phyloP scores from a whole-genome alignment of 23 tunicate species.

The Diplosoma virens region DNA sequence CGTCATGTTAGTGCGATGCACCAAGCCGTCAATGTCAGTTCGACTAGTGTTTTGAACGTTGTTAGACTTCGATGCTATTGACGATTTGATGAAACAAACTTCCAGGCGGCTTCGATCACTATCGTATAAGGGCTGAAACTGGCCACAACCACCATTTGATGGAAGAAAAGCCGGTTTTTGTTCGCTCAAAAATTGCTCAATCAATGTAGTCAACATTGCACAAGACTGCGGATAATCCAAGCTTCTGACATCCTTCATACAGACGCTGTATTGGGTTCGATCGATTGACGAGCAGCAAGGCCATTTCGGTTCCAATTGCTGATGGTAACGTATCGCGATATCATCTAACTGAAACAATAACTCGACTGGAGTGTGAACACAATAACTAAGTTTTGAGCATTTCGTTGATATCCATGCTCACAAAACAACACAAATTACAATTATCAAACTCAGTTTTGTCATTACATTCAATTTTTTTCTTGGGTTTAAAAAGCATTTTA shows the following conservation, averaged over 20 bases:
- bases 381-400: neutral
- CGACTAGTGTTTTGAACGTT: neutral
- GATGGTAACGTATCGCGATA: neutral
- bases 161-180: neutral
- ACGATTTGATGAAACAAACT: neutral
- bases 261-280: neutral
- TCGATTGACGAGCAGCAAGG: neutral
- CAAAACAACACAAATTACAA: neutral
- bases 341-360: conserved; percentile 16
- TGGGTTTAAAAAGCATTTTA: no score
- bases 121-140: neutral
- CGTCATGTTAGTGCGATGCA: conserved; percentile 1
- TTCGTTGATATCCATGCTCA: neutral
- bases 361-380: neutral
- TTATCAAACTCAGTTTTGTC: no score
- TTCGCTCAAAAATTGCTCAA: neutral
- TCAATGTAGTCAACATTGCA: neutral
- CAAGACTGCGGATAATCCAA: neutral
- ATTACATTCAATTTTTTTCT: no score
- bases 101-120: neutral
- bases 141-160: neutral
- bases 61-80: neutral
- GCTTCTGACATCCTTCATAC: neutral
- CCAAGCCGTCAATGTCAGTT: neutral
- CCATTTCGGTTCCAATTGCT: neutral